These are phyloP conservation scores for Agrypnia vestita DNA, from an alignment of 1,140 invertebrate species.

Conservation along the genomic window DNA sequence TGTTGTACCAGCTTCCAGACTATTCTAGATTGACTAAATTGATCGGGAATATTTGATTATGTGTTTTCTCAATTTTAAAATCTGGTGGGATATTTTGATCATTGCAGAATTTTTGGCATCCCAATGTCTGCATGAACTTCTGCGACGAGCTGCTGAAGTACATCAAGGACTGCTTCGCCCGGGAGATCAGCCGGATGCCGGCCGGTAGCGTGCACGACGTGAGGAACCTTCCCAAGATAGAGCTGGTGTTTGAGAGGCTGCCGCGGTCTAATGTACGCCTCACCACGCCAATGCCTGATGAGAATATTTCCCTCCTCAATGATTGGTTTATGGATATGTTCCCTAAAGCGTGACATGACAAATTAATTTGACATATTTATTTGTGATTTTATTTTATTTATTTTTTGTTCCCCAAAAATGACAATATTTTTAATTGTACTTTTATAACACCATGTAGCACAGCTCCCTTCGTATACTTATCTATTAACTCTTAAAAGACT, in stretches of 20 bases:
- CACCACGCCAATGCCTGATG: not conserved
- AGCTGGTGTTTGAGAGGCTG: constrained; percentile 51
- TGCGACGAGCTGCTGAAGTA: constrained; percentile 43
- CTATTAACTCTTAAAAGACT: too few species aligned
- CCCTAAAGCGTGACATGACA: constrained; percentile 5
- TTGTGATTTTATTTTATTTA: too few species aligned
- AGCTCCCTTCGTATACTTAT: too few species aligned
- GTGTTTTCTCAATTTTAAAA: too few species aligned
- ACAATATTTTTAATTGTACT: too few species aligned
- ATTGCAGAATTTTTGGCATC: constrained; percentile 49
- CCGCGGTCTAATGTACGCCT: not conserved
- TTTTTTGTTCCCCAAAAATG: too few species aligned
- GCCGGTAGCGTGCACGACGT: not conserved
- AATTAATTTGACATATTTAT: too few species aligned
- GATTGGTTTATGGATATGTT: constrained; percentile 32
- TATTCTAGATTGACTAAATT: too few species aligned
- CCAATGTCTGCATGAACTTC: constrained; percentile 54
- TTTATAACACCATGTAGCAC: too few species aligned
- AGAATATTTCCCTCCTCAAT: constrained; percentile 32
- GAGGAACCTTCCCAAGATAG: constrained; percentile 29
- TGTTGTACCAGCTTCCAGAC: too few species aligned
- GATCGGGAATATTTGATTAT: too few species aligned
- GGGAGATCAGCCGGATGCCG: constrained; percentile 26
- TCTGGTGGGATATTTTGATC: not conserved
- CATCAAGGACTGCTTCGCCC: constrained; percentile 46